Conservation (phyloP, 2,113 vertebrate genomes). For the pig (Sus scrofa) region T2T-Sscrofa CM000828.6:68950501-68951000, state of each 20-base stretch:
- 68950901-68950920: neutral
- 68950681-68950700: neutral
- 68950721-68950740: neutral
- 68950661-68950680: neutral
- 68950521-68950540: neutral
- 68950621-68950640: neutral
- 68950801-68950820: neutral
- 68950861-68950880: neutral
- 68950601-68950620: neutral
- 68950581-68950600: neutral
- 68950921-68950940: neutral
- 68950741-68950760: neutral
- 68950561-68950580: neutral
- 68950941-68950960: neutral
- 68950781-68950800: rapidly evolving
- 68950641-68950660: neutral
- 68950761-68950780: neutral
- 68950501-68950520: neutral
- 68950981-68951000: rapidly evolving
- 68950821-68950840: neutral
- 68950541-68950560: neutral
- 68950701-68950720: neutral
- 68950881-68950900: neutral
- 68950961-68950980: neutral
- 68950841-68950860: neutral